These are phyloP conservation scores for Ormyrus pomaceus DNA, from an alignment of 2,888 invertebrate species.

Conservation along the genomic window DNA sequence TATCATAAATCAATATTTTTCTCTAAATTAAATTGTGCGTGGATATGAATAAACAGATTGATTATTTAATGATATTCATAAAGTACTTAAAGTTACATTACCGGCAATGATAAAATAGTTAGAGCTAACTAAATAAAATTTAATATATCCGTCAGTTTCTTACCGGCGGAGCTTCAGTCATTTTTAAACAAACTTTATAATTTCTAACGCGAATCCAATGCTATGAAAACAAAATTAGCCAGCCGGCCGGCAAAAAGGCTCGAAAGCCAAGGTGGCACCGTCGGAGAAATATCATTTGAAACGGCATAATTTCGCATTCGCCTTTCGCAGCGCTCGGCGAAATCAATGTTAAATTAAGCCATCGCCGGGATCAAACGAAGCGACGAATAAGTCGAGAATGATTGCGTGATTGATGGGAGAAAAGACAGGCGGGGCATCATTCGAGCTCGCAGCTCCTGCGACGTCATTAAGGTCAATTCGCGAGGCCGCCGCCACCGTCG, in stretches of 20 bases:
- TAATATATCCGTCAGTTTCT: no score
- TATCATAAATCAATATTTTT: no score
- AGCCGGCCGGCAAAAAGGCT: conserved; percentile 59
- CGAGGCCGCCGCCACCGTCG: conserved; percentile 6
- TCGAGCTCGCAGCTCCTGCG: conserved; percentile 19
- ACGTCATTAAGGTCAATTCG: conserved; percentile 55
- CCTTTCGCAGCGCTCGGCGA: conserved; percentile 59
- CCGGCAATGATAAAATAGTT: no score
- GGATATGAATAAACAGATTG: no score
- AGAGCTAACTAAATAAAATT: no score
- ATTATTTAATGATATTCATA: no score
- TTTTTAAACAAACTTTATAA: not conserved
- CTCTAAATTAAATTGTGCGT: no score
- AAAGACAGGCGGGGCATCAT: conserved; percentile 38
- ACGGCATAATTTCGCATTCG: conserved; percentile 56
- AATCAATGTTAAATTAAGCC: conserved; percentile 70
- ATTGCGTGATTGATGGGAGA: conserved; percentile 56
- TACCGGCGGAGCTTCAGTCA: not conserved
- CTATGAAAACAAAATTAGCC: conserved; percentile 60
- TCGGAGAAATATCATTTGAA: conserved; percentile 67
- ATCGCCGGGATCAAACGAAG: conserved; percentile 58
- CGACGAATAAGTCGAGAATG: conserved; percentile 49
- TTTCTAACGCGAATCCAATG: conserved; percentile 6
- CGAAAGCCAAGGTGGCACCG: no score
- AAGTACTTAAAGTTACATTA: no score